These are phyloP conservation scores for Noctua pronuba DNA, from an alignment of 2,888 invertebrate genomes.

Conservation along the genomic window DNA sequence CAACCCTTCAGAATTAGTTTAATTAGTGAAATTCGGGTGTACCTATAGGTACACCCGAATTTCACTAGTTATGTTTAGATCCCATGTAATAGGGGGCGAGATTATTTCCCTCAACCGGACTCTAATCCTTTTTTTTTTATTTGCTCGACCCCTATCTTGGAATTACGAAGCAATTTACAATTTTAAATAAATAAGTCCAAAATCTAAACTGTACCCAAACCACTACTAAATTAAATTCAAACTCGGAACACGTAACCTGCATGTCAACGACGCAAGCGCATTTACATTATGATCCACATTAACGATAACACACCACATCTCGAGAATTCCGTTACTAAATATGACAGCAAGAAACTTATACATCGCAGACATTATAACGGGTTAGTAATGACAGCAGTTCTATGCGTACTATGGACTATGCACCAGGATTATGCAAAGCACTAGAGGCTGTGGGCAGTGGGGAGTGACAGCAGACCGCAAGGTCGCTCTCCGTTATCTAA, in stretches of 20 bases:
- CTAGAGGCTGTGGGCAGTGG: constrained; percentile 56
- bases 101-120: background rate
- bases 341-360: constrained; percentile 63
- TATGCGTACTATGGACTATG: constrained; percentile 24
- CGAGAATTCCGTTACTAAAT: constrained; percentile 66
- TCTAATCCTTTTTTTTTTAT: background rate
- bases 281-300: constrained; percentile 57
- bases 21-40: too few relatives aligned
- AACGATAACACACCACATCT: constrained; percentile 47
- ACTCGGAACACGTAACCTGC: constrained; percentile 13
- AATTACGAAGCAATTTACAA: background rate
- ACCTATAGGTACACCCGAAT: too few relatives aligned
- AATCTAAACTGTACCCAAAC: background rate
- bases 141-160: background rate
- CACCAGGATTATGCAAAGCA: constrained; percentile 73
- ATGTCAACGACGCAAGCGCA: constrained; percentile 33
- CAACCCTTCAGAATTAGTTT: background rate
- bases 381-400: constrained; percentile 64
- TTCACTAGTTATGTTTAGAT: too few relatives aligned
- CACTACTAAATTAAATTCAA: constrained; percentile 7
- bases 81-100: too few relatives aligned
- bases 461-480: constrained; percentile 66
- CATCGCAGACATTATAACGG: constrained; percentile 65
- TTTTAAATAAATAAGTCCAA: background rate
- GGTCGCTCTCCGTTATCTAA: constrained; percentile 67